These are phyloP conservation scores for Danaus plexippus DNA, from an alignment of 1,140 invertebrate species.

Conservation along the genomic window DNA sequence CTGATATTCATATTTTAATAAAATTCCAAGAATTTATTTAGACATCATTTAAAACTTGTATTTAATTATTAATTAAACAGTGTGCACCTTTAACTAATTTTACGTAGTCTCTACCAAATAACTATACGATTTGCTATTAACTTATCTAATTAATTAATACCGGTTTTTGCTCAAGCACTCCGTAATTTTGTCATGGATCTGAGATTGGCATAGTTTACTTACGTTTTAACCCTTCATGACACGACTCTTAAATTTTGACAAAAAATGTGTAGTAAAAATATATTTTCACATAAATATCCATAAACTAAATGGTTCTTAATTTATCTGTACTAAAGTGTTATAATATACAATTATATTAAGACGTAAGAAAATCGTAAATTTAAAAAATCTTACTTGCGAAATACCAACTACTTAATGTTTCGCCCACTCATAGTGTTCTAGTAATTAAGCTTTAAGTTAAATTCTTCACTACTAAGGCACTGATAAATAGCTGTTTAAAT, in stretches of 20 bases:
- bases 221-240: conserved; percentile 26
- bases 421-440: conserved; percentile 33
- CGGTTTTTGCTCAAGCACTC: conserved; percentile 44
- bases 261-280: too few relatives aligned
- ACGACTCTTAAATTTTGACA: too few relatives aligned
- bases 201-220: conserved; percentile 27
- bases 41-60: too few relatives aligned
- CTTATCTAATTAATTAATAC: conserved; percentile 62
- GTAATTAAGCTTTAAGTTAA: conserved; percentile 46
- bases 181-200: conserved; percentile 49
- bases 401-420: conserved; percentile 8
- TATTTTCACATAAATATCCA: too few relatives aligned
- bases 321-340: too few relatives aligned
- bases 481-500: conserved; percentile 56
- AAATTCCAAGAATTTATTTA: too few relatives aligned
- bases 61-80: too few relatives aligned
- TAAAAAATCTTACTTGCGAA: conserved; percentile 2
- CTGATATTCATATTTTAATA: too few relatives aligned
- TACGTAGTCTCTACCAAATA: conserved; percentile 29
- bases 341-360: too few relatives aligned
- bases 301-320: too few relatives aligned
- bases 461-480: conserved; percentile 39
- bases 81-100: neutral
- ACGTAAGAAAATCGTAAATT: too few relatives aligned
- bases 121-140: conserved; percentile 39